phyloP scores from a whole-genome alignment of 2,797 vertebrate genomes.

The Micromesistius poutassou region DNA sequence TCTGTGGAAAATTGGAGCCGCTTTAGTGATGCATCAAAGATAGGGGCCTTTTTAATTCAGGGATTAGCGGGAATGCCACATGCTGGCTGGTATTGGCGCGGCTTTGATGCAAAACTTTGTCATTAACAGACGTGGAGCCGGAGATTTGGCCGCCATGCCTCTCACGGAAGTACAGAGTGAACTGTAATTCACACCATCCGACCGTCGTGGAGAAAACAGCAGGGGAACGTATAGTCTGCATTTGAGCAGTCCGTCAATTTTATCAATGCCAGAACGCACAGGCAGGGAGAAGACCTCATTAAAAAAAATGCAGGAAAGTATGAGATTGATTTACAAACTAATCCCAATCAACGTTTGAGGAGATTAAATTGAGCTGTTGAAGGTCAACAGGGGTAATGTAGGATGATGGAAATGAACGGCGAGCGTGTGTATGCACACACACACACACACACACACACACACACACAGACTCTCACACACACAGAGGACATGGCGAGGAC shows the following conservation, averaged over 20 bases:
- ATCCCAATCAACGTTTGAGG: slow-evolving; percentile 49
- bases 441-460: background rate
- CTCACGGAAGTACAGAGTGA: background rate
- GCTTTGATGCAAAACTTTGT: slow-evolving; percentile 46
- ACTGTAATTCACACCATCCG: background rate
- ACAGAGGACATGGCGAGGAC: background rate
- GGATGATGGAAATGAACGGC: slow-evolving; percentile 45
- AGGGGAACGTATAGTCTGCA: background rate
- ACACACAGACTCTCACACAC: background rate
- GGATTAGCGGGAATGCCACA: slow-evolving; percentile 55
- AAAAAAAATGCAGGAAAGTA: slow-evolving; percentile 16
- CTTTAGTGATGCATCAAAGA: slow-evolving; percentile 34
- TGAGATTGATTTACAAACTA: slow-evolving; percentile 21
- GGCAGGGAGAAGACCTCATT: background rate
- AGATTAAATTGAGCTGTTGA: slow-evolving; percentile 61
- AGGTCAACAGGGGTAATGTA: slow-evolving; percentile 59
- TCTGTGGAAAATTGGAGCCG: slow-evolving; percentile 21
- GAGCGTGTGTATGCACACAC: background rate
- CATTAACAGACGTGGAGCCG: slow-evolving; percentile 49
- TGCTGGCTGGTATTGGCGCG: slow-evolving; percentile 33
- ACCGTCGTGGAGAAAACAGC: background rate
- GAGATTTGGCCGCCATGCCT: slow-evolving; percentile 23
- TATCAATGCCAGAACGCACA: background rate
- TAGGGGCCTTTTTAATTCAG: slow-evolving; percentile 46
- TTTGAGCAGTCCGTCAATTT: background rate